These are phyloP conservation scores for Larimichthys crocea DNA, from an alignment of 2,113 vertebrate genomes.

Conservation along the genomic window DNA sequence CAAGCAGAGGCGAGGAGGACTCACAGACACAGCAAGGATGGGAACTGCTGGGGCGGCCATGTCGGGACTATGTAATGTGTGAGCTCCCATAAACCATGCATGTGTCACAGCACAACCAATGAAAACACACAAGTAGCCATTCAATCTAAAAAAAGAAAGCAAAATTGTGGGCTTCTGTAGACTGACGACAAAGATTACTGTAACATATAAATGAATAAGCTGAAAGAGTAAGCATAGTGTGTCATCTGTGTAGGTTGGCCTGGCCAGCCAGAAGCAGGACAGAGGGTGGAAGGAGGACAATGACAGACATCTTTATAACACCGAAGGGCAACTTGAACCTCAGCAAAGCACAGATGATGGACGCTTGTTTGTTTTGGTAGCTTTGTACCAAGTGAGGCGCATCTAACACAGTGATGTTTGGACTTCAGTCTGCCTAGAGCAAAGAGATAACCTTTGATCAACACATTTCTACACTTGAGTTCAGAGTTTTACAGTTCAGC, in stretches of 20 bases:
- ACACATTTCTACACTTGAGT: constrained; percentile 18
- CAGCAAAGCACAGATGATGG: background rate
- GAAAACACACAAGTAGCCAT: background rate
- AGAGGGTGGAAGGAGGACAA: constrained; percentile 7
- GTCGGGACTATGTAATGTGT: background rate
- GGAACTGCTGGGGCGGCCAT: constrained; percentile 36
- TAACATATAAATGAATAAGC: background rate
- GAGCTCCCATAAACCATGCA: constrained; percentile 37
- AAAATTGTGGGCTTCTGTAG: background rate
- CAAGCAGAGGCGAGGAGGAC: constrained; percentile 48
- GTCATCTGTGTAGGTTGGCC: background rate
- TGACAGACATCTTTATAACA: background rate
- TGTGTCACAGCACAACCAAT: constrained; percentile 8
- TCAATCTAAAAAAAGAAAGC: background rate
- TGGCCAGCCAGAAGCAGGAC: constrained; percentile 29
- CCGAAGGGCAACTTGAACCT: constrained; percentile 8
- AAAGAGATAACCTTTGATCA: constrained; percentile 39
- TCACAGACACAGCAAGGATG: constrained; percentile 23
- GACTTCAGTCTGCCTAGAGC: constrained; percentile 6
- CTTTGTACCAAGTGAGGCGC: background rate
- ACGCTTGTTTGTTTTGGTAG: background rate
- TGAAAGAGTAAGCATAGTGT: background rate
- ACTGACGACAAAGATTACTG: background rate
- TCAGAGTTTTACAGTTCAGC: constrained; percentile 16
- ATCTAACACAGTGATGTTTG: constrained; percentile 15